Conservation (phyloP, 2,888 invertebrate genomes). For the Eristalinus sepulchralis region DNA sequence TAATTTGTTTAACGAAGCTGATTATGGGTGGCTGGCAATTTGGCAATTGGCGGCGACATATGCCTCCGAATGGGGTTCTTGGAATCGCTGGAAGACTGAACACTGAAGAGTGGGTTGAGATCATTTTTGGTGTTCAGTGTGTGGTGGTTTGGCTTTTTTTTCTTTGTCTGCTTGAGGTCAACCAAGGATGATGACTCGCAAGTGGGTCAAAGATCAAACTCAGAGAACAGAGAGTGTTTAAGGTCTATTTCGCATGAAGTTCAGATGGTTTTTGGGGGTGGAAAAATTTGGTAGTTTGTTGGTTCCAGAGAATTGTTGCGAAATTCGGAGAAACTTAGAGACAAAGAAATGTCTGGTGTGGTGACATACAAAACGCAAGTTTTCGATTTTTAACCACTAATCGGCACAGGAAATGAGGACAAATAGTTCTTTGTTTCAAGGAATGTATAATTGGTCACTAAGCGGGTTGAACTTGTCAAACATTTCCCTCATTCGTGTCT, state of each 20-base stretch:
- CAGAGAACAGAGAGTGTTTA: not conserved
- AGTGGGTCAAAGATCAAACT: not conserved
- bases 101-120: slow-evolving; percentile 15
- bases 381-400: not conserved
- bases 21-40: slow-evolving; percentile 40
- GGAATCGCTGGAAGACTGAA: slow-evolving; percentile 17
- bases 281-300: not conserved
- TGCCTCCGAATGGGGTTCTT: slow-evolving; percentile 14
- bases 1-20: slow-evolving; percentile 66
- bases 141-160: not conserved
- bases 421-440: no score
- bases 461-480: no score
- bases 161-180: not conserved
- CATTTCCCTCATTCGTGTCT: no score
- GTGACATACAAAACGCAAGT: not conserved
- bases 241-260: not conserved
- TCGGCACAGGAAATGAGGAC: not conserved
- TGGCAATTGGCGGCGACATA: slow-evolving; percentile 46
- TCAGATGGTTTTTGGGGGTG: not conserved
- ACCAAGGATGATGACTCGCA: not conserved
- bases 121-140: slow-evolving; percentile 14
- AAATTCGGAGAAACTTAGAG: not conserved
- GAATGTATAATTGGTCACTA: no score
- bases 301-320: not conserved
- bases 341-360: not conserved